Evolutionary conservation across 1,140 invertebrate genomes (phyloP), one percentile per base, ranked within the genome.

Genomic region (Carposina sasakii): DNA sequence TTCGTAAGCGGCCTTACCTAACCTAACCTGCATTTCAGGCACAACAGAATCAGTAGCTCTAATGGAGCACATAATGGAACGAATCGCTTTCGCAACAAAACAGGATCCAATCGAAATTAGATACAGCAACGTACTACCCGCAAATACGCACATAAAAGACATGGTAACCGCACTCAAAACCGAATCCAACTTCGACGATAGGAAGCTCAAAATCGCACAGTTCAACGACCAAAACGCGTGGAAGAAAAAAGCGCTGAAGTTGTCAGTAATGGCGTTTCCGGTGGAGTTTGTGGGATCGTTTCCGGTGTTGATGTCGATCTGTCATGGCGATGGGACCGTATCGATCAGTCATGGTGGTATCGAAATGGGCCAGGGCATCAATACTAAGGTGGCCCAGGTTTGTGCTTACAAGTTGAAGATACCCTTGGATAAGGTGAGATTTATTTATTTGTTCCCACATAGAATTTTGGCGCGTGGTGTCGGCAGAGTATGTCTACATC

Each of bases 1-100:
- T n/a, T n/a, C n/a, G n/a, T n/a, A 28, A 6, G 24, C 24, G 24
- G 24, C 24, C 6, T 28, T 13, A 13, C 31, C 20, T n/a, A n/a
- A n/a, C n/a, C n/a, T n/a, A n/a, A n/a, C 22, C 36, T 54, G 8
- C 17, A 26, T 81, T 81, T 13, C 59, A 91, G 91, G 88, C 17
- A 88, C 90, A 1, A 87, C 88, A 1, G 92, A 94, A 79, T 91
- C 78, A 2, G 74, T 90, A 3, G 89, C 88, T 3, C 85, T 91
- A 56, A 88, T 90, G 17, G 96, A 97, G 76, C 90, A 89, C 46
- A 90, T 96, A 17, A 95, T 97, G 89, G 94, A 97, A 53, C 91
- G 95, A 64, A 92, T 96, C 50, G 90, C 93, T 1, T 86, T 87
- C 39, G 79, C 68, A 3, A 74, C 91, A 1, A 86, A 88, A 1